Evolutionary conservation across 2,888 invertebrate species (phyloP).

Genomic region (Metallyticus violacea): DNA sequence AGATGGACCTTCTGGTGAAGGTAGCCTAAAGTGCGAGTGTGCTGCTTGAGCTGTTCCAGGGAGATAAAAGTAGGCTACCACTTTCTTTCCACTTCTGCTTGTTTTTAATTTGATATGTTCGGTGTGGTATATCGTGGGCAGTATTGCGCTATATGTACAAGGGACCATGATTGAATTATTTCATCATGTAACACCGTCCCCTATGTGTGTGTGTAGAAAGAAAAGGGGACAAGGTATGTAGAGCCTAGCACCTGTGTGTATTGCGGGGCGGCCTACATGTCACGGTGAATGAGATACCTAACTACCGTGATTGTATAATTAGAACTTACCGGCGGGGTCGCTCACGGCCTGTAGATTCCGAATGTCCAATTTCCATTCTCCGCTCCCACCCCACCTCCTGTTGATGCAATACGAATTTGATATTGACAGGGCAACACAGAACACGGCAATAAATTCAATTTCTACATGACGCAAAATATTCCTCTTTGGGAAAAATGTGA

Average conservation of each 20-base stretch:
- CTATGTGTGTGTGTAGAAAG: not conserved
- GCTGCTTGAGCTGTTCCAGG: too few relatives aligned
- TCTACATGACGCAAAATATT: too few relatives aligned
- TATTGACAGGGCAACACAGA: not conserved
- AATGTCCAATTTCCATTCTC: not conserved
- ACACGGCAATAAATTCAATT: not conserved
- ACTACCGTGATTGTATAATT: conserved; percentile 15
- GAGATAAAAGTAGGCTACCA: not conserved
- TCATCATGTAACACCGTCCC: not conserved
- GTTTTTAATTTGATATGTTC: not conserved
- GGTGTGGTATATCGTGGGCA: not conserved
- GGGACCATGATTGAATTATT: conserved; percentile 9
- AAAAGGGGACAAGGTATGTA: not conserved
- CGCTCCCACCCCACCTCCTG: not conserved
- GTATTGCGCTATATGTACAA: not conserved
- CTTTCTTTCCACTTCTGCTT: not conserved
- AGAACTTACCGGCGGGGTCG: not conserved
- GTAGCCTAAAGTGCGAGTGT: too few relatives aligned
- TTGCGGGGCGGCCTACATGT: not conserved
- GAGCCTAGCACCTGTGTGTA: not conserved
- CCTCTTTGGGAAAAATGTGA: not conserved
- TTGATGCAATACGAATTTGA: conserved; percentile 17
- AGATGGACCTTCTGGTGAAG: too few relatives aligned
- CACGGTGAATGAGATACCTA: not conserved
- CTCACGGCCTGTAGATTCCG: not conserved